Evolutionary conservation across 1,140 invertebrate genomes (phyloP).

Genomic region (Drosophila nigromelanica): DNA sequence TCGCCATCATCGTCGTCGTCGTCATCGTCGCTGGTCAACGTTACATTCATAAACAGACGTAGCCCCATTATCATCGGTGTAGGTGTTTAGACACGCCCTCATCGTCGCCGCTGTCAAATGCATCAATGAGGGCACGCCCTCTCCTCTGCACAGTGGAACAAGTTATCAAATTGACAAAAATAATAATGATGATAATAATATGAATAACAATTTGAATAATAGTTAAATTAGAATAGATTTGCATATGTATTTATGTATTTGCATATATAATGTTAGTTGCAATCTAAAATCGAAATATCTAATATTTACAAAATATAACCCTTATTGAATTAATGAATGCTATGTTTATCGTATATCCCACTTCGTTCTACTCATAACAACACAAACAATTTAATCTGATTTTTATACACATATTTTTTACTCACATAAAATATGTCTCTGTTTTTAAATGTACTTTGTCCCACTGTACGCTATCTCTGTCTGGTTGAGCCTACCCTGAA

Average conservation of each 20-base stretch:
- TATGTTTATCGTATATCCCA: no score
- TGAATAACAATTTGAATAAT: no score
- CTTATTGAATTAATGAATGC: no score
- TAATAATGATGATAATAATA: no score
- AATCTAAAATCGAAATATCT: no score
- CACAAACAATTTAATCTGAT: not conserved
- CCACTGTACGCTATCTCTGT: slow-evolving; percentile 26
- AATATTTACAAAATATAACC: no score
- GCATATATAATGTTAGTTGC: no score
- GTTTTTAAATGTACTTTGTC: not conserved
- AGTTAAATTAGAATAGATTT: no score
- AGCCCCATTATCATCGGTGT: slow-evolving; percentile 25
- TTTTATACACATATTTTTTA: not conserved
- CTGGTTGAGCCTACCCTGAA: slow-evolving; percentile 14
- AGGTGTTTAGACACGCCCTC: slow-evolving; percentile 45
- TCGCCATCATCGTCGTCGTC: not conserved
- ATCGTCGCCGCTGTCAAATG: slow-evolving; percentile 49
- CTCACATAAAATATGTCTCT: not conserved
- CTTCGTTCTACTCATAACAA: not conserved
- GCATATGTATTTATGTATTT: no score
- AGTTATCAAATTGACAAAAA: no score
- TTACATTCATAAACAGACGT: slow-evolving; percentile 64
- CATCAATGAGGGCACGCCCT: slow-evolving; percentile 16
- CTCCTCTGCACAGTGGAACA: slow-evolving; percentile 18
- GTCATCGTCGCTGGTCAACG: slow-evolving; percentile 23